These are phyloP conservation scores for Cliona cf. orientalis DNA, from an alignment of 37 sponge, comb jelly and placozoan species.

Conservation along the genomic window DNA sequence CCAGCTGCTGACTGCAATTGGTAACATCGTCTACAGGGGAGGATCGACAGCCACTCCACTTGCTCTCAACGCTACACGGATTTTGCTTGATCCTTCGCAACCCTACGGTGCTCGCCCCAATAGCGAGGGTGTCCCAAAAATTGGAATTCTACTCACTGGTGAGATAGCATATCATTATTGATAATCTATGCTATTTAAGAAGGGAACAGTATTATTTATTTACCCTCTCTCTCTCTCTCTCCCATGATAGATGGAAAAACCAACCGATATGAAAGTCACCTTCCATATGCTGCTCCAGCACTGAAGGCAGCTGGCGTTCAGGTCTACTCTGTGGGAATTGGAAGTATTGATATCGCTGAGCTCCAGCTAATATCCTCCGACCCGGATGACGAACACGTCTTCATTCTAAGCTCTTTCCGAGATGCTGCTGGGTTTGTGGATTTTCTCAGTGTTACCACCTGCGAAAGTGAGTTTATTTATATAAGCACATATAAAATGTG, in stretches of 20 bases:
- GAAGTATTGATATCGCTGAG: constrained; percentile 58
- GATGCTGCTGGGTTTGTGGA: constrained; percentile 83
- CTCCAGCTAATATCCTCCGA: constrained; percentile 69
- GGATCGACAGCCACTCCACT: constrained; percentile 69
- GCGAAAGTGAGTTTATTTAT: constrained; percentile 74
- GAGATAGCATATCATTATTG: constrained; percentile 44
- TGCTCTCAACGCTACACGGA: constrained; percentile 47
- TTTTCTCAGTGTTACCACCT: constrained; percentile 68
- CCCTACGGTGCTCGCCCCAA: constrained; percentile 74
- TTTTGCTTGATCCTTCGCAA: constrained; percentile 34
- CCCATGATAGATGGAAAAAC: constrained; percentile 74
- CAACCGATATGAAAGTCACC: constrained; percentile 25
- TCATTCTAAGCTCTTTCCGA: constrained; percentile 53
- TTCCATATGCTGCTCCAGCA: constrained; percentile 12
- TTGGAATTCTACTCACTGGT: constrained; percentile 85
- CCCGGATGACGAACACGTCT: constrained; percentile 74
- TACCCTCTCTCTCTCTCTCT: neutral
- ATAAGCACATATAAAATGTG: neutral
- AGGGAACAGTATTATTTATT: neutral
- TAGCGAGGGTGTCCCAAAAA: constrained; percentile 75
- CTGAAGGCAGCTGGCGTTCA: constrained; percentile 61
- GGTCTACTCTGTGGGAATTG: constrained; percentile 71
- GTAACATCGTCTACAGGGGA: constrained; percentile 27
- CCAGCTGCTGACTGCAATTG: constrained; percentile 24
- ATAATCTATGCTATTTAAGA: neutral